Evolutionary conservation across 1,140 invertebrate genomes (phyloP), one percentile per base, ranked within the genome.

Genomic region (Calliphora vicina): DNA sequence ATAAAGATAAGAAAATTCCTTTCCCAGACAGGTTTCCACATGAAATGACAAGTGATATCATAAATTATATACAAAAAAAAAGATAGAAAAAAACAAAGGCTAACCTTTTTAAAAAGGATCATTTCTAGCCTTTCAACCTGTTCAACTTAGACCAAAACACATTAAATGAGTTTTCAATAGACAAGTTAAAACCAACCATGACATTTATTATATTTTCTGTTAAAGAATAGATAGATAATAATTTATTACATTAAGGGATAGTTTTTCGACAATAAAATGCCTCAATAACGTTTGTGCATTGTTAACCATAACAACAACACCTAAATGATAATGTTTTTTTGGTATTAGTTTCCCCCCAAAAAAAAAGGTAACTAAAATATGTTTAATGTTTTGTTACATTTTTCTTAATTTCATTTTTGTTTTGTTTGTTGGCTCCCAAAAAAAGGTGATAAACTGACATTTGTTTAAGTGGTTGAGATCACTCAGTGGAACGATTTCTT

Each of bases 391-490:
- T n/a, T 57, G 50, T 57, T 57, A 57, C 50, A 57, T n/a, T n/a
- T 57, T 57, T 57, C 50, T 57, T n/a, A 35, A 35, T 35, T 2
- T n/a, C n/a, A n/a, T n/a, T n/a, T n/a, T n/a, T n/a, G n/a, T n/a
- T 35, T 1, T 35, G 6, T 35, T 35, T 35, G 35, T 35, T 35
- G 15, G 50, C 50, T 57, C 50, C 15, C 15, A 57, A 57, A 57
- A 57, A 57, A n/a, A 57, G 50, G 50, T 57, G 50, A 57, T 57
- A 57, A 57, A 57, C 50, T 57, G 50, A 57, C 50, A 57, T 57
- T 57, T 57, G 50, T 57, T 57, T 57, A 57, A 57, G 50, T 57
- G 50, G 50, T 57, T 57, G 50, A 35, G 50, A 57, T 57, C n/a
- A 57, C 6, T 57, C 50, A 15, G 15, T 57, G 50, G 50, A 57